phyloP scores from a whole-genome alignment of 1,140 invertebrate species.

The Lysiphlebus fabarum region DNA sequence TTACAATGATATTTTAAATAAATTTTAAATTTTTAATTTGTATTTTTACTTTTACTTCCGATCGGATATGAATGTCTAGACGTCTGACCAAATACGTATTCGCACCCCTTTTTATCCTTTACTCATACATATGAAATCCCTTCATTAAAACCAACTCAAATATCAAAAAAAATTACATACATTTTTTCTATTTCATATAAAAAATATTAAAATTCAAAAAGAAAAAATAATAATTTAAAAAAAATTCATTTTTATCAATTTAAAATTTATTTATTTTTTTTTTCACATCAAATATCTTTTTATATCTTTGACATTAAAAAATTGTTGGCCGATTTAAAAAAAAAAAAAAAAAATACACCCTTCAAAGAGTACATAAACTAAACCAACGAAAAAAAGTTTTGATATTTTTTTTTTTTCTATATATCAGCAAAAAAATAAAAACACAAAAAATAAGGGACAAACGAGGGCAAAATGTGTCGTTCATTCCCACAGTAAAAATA shows the following conservation, averaged over 20 bases:
- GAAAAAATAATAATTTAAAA: too few species aligned
- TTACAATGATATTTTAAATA: background rate
- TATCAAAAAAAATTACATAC: background rate
- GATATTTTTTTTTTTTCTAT: too few species aligned
- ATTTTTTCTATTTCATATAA: too few species aligned
- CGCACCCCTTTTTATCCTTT: background rate
- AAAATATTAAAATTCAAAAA: too few species aligned
- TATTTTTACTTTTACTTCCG: constrained; percentile 12
- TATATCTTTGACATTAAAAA: too few species aligned
- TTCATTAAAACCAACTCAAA: background rate
- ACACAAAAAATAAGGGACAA: too few species aligned
- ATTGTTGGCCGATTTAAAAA: too few species aligned
- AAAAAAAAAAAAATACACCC: too few species aligned
- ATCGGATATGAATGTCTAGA: constrained; percentile 27
- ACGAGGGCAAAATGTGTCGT: constrained; percentile 4
- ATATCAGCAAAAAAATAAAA: background rate
- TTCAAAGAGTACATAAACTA: background rate
- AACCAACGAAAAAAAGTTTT: background rate
- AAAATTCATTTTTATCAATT: background rate
- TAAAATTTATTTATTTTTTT: background rate
- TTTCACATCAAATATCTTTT: too few species aligned
- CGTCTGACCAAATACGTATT: constrained; percentile 23
- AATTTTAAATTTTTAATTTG: background rate
- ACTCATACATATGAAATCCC: background rate
- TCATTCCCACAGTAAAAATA: background rate